Conservation (phyloP, 2,113 vertebrate genomes). For the Triplophysa dalaica region DNA sequence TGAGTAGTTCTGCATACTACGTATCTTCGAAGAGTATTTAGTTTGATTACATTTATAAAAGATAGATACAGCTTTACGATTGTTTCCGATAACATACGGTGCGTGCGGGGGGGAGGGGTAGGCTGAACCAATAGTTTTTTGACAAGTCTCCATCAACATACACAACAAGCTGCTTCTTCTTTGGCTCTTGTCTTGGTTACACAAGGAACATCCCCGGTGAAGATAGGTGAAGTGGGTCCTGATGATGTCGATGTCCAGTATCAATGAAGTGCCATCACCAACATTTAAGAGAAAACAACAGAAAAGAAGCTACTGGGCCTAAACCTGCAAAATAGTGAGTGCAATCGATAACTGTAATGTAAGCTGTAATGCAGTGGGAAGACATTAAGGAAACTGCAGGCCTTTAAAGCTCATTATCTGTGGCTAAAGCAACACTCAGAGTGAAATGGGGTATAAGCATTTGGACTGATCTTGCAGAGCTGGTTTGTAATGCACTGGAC, state of each 20-base stretch:
- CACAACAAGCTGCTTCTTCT: no score
- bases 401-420: slow-evolving; percentile 27
- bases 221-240: background rate
- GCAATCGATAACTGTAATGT: slow-evolving; percentile 34
- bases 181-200: no score
- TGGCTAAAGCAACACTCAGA: slow-evolving; percentile 12
- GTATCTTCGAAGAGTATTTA: no score
- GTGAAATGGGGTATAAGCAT: slow-evolving; percentile 34
- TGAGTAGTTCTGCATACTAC: no score
- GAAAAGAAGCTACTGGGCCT: slow-evolving; percentile 39
- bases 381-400: slow-evolving; percentile 42
- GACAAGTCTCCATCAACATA: no score
- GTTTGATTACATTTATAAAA: no score
- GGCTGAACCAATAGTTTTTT: no score
- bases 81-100: no score
- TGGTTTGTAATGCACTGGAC: slow-evolving; percentile 67
- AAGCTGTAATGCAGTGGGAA: slow-evolving; percentile 27
- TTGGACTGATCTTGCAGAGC: slow-evolving; percentile 34
- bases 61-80: no score
- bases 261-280: slow-evolving; percentile 15
- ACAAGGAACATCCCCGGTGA: no score
- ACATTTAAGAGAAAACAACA: slow-evolving; percentile 53
- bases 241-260: slow-evolving; percentile 57
- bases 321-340: slow-evolving; percentile 33
- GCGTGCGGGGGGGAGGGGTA: no score